Evolutionary conservation across 1,140 invertebrate species (phyloP), one percentile per base, ranked within the genome.

Genomic region (Drosophila prosaltans): DNA sequence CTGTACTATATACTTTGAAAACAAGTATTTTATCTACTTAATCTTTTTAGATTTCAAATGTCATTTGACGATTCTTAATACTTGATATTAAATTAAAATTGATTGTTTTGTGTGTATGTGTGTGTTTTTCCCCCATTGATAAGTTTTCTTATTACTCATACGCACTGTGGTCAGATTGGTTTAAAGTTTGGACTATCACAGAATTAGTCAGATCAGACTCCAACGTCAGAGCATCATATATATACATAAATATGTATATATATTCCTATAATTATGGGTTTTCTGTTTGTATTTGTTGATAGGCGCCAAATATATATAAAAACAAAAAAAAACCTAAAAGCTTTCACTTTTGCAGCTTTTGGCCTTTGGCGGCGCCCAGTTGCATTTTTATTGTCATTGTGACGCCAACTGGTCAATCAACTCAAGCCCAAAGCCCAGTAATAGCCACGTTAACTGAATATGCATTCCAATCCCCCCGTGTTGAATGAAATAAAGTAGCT

Each of bases 351-450:
- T 66, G 26, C 48, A 48, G 62, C 30, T 36, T 16, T 16, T 30
- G 28, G 28, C 28, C 28, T 30, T 36, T 36, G 32, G 32, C 26
- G 8, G 61, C 30, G 60, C 54, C 51, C 71, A 51, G 51, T 60
- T 43, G 10, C 57, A 61, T 43, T 63, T 48, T 61, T 40, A 58
- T 39, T 67, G 67, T 30, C 55, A 63, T 51, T 61, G 43, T 70
- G 78, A 64, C 77, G 67, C 65, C 62, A 65, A 48, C 51, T 64
- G 69, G 45, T 78, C 74, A 72, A 5, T 76, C 74, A 68, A 67
- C 65, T 67, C 45, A 54, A 16, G 16, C 16, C 16, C 16, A 61
- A 36, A 36, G 45, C 9, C 45, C 58, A 69, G 60, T 41, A 10
- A 41, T 63, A 45, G 45, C 45, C 45, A 51, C 10, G 45, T 51